Evolutionary conservation across 2,888 invertebrate genomes (phyloP).

Genomic region (Calameuta filiformis): DNA sequence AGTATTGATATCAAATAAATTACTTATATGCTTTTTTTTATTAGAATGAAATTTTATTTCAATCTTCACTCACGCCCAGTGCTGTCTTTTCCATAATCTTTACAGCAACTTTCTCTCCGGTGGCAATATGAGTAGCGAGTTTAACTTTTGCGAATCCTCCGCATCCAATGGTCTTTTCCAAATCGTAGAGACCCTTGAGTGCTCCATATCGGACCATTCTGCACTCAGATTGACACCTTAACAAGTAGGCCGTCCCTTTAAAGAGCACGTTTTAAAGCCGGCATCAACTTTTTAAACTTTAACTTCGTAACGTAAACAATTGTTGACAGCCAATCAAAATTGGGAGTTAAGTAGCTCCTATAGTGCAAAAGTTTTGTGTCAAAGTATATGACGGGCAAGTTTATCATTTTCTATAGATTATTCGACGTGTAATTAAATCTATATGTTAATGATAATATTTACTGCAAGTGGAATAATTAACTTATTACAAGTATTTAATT

Average conservation of each 20-base stretch:
- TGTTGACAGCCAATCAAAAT: slow-evolving; percentile 35
- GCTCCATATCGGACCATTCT: slow-evolving; percentile 68
- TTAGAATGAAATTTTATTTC: not conserved
- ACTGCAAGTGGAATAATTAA: not conserved
- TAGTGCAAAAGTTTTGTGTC: not conserved
- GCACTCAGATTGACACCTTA: slow-evolving; percentile 11
- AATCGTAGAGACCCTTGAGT: slow-evolving; percentile 74
- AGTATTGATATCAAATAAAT: not conserved
- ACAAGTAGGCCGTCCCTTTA: not conserved
- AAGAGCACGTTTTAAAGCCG: slow-evolving; percentile 14
- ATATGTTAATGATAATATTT: not conserved
- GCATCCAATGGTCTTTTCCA: slow-evolving; percentile 78
- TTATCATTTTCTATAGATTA: not conserved
- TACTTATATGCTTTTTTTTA: not conserved
- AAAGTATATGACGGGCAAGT: not conserved
- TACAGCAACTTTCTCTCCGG: slow-evolving; percentile 84
- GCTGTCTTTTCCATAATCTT: slow-evolving; percentile 84
- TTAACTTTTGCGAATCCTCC: slow-evolving; percentile 88
- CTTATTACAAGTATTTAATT: not conserved
- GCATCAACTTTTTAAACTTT: slow-evolving; percentile 34
- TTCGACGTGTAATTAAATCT: not conserved
- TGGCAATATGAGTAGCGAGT: slow-evolving; percentile 79
- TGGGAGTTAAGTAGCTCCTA: not conserved
- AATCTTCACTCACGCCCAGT: slow-evolving; percentile 71
- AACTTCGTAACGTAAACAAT: slow-evolving; percentile 44